These are phyloP conservation scores for Tiliacea aurago DNA, from an alignment of 2,888 invertebrate species.

Conservation along the genomic window DNA sequence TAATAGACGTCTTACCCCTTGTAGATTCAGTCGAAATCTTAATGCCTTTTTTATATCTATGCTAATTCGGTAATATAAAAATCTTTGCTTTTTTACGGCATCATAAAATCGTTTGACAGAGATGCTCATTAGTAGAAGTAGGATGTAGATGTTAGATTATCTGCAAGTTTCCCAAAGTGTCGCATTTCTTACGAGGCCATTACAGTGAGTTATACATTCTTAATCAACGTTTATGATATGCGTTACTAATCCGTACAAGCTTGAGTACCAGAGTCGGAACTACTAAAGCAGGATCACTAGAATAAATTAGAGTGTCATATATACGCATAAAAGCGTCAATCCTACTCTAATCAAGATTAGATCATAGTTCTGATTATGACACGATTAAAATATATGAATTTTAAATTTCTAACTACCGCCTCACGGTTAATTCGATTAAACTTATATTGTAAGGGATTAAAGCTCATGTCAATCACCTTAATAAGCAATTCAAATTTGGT, in stretches of 20 bases:
- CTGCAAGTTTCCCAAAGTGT: slow-evolving; percentile 31
- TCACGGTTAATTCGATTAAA: slow-evolving; percentile 78
- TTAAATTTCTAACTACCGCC: slow-evolving; percentile 60
- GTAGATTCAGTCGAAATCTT: slow-evolving; percentile 28
- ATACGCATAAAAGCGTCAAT: slow-evolving; percentile 75
- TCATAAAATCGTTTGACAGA: slow-evolving; percentile 53
- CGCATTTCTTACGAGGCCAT: slow-evolving; percentile 15
- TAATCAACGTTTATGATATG: slow-evolving; percentile 31
- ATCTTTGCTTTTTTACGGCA: slow-evolving; percentile 46
- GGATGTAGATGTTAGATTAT: slow-evolving; percentile 24
- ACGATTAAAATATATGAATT: slow-evolving; percentile 70
- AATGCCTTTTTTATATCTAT: slow-evolving; percentile 51
- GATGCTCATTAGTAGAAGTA: slow-evolving; percentile 33
- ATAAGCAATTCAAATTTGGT: slow-evolving; percentile 88
- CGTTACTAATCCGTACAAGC: slow-evolving; percentile 41
- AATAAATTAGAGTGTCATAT: slow-evolving; percentile 77
- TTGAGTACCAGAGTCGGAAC: slow-evolving; percentile 36
- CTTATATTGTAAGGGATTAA: slow-evolving; percentile 78
- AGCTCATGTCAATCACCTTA: slow-evolving; percentile 86
- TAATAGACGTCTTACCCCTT: slow-evolving; percentile 41
- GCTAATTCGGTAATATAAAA: slow-evolving; percentile 37
- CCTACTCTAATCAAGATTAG: slow-evolving; percentile 76
- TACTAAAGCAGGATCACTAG: slow-evolving; percentile 51
- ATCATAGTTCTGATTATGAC: slow-evolving; percentile 74
- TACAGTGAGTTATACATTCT: slow-evolving; percentile 19